phyloP scores from a whole-genome alignment of 2,888 invertebrate species.

The Colostygia pectinataria region DNA sequence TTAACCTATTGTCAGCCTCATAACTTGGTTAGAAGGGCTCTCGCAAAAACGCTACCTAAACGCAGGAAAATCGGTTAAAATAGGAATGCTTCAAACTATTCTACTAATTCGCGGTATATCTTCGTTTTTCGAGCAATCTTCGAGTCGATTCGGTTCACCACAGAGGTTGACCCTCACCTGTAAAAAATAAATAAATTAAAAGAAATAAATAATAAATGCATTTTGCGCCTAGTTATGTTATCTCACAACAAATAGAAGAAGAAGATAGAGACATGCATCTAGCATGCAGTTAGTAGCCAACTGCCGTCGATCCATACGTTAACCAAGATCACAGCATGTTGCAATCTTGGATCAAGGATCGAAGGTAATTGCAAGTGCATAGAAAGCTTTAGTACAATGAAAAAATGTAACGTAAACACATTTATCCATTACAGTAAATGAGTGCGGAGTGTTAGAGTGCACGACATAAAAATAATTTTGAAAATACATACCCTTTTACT shows the following conservation, averaged over 20 bases:
- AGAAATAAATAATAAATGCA: conserved; percentile 41
- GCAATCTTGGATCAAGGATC: neutral
- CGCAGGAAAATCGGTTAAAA: conserved; percentile 31
- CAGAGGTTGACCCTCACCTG: conserved; percentile 63
- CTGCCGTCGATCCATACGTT: conserved; percentile 15
- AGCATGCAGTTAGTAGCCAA: conserved; percentile 58
- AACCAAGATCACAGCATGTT: neutral
- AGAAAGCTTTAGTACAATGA: conserved; percentile 63
- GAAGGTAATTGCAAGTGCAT: conserved; percentile 27
- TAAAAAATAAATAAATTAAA: conserved; percentile 35
- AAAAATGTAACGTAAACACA: conserved; percentile 45
- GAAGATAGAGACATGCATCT: conserved; percentile 50
- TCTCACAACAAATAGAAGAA: conserved; percentile 82
- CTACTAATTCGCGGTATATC: conserved; percentile 36
- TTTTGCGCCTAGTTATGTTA: conserved; percentile 55
- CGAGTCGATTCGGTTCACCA: conserved; percentile 49
- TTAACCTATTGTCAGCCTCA: neutral
- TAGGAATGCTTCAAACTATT: conserved; percentile 53
- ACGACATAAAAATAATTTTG: conserved; percentile 67
- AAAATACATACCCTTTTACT: conserved; percentile 73
- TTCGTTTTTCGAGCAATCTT: conserved; percentile 34
- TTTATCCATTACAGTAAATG: conserved; percentile 62
- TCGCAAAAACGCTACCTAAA: conserved; percentile 14
- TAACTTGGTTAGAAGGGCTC: neutral
- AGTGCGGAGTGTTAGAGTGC: conserved; percentile 75